Percentiles rank a stretch among this genome's conserved stretches.
Conservation (phyloP, 2,888 invertebrate species). For the Anthophora plumipes region DNA sequence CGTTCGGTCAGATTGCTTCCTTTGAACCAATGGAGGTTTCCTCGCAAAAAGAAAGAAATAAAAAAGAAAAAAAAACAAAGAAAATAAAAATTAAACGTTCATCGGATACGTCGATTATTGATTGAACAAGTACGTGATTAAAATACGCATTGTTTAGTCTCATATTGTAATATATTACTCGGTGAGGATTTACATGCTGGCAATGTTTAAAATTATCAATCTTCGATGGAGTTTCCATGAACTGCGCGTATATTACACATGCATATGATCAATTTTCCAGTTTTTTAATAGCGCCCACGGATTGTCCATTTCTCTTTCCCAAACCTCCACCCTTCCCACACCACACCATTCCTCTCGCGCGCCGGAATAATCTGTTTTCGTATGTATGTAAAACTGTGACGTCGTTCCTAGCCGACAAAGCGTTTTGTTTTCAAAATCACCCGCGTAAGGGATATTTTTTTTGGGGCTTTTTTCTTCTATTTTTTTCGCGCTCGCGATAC, state of each 20-base stretch:
- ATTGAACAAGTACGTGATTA: not conserved
- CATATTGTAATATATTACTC: too few relatives aligned
- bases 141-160: constrained; percentile 3
- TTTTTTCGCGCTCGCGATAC: constrained; percentile 30
- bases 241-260: not conserved
- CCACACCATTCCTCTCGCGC: constrained; percentile 6
- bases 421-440: constrained; percentile 51
- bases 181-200: not conserved
- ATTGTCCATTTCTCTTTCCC: constrained; percentile 38
- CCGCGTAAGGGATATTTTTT: constrained; percentile 51
- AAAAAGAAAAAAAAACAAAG: too few relatives aligned
- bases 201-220: not conserved
- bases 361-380: constrained; percentile 31
- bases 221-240: not conserved
- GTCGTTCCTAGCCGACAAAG: constrained; percentile 50
- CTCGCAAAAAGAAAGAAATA: too few relatives aligned
- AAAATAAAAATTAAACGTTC: not conserved
- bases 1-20: not conserved
- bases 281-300: constrained; percentile 17
- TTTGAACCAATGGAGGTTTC: too few relatives aligned
- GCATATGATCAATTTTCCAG: constrained; percentile 22
- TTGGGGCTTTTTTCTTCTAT: constrained; percentile 35
- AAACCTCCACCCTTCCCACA: too few relatives aligned
- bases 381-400: constrained; percentile 54
- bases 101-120: not conserved